Conservation (phyloP, 2,113 vertebrate genomes). For the Lota lota region DNA sequence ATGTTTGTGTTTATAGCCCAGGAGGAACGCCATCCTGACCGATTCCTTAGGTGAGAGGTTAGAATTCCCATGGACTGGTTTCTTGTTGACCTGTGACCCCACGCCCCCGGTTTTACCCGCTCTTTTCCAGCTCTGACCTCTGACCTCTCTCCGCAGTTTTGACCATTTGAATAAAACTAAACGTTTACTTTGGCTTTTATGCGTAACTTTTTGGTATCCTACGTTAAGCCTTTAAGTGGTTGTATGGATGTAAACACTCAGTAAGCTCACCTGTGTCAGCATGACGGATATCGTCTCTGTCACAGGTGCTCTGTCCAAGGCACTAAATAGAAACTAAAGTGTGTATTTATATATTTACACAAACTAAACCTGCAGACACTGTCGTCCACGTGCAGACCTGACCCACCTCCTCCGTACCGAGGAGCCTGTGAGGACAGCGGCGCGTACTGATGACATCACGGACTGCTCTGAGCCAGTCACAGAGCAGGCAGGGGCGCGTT, state of each 20-base stretch:
- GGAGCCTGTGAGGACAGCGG: conserved; percentile 51
- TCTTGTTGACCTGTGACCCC: conserved; percentile 84
- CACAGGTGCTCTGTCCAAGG: too few species aligned
- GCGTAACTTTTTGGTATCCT: too few species aligned
- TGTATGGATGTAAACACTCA: too few species aligned
- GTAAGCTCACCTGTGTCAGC: too few species aligned
- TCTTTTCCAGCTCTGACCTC: conserved; percentile 76
- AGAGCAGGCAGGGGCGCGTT: conserved; percentile 45
- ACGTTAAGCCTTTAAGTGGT: too few species aligned
- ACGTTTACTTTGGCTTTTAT: too few species aligned
- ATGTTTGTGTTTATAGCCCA: conserved; percentile 35
- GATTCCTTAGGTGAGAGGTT: conserved; percentile 79
- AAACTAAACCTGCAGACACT: not conserved
- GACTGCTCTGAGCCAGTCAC: conserved; percentile 54
- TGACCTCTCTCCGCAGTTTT: too few species aligned
- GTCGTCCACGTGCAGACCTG: conserved; percentile 72
- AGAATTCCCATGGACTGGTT: conserved; percentile 39
- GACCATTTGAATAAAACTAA: too few species aligned
- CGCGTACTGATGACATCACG: not conserved
- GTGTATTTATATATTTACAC: not conserved
- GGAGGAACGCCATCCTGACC: conserved; percentile 78
- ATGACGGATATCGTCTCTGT: too few species aligned
- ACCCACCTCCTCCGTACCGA: conserved; percentile 79
- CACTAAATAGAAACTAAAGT: not conserved
- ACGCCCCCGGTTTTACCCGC: conserved; percentile 77